A percentile compares a stretch with the other conserved stretches of the same genome.
Conservation (phyloP, 2,113 vertebrate species). For the Pluvianellus socialis region DNA sequence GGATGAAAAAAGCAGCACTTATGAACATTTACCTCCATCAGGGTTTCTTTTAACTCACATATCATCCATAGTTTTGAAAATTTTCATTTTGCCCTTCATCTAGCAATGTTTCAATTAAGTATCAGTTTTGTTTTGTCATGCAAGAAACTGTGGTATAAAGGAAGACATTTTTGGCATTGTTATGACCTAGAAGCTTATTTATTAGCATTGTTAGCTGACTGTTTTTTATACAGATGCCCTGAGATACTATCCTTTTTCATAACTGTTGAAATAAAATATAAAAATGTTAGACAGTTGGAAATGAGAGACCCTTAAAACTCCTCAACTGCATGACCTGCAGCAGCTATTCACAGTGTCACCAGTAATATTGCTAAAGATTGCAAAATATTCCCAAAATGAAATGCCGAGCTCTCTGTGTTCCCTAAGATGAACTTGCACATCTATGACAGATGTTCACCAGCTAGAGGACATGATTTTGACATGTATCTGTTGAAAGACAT, state of each 20-base stretch:
- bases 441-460: not conserved
- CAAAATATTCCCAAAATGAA: not conserved
- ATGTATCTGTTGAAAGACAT: not conserved
- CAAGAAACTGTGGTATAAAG: not conserved
- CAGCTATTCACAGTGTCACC: not conserved
- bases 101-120: not conserved
- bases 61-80: not conserved
- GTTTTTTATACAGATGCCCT: not conserved
- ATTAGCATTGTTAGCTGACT: not conserved
- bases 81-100: not conserved
- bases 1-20: rapidly evolving
- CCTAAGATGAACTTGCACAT: not conserved
- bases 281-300: not conserved
- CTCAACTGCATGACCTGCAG: not conserved
- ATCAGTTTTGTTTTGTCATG: not conserved
- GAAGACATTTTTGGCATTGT: not conserved
- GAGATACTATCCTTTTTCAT: not conserved
- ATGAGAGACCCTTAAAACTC: not conserved
- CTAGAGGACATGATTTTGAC: not conserved
- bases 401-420: not conserved
- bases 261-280: not conserved
- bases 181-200: not conserved
- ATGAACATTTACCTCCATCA: not conserved
- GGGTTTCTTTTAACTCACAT: not conserved
- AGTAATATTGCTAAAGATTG: not conserved